Conservation (phyloP, 2,888 invertebrate genomes). For the Chydorus sphaericus region DNA sequence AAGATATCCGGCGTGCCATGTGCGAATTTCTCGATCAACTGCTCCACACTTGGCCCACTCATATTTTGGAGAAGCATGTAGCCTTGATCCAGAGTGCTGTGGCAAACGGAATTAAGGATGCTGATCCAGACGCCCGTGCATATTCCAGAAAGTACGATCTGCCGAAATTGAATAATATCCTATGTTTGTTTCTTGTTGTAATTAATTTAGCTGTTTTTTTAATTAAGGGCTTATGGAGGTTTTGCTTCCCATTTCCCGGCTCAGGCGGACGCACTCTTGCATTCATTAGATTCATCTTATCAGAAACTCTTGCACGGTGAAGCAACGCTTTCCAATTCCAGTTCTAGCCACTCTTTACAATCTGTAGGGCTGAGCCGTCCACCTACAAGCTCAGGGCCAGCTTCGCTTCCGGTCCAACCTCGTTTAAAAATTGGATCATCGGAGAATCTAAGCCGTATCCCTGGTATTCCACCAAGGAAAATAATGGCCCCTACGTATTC, state of each 20-base stretch:
- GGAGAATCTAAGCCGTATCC: constrained; percentile 23
- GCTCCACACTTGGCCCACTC: constrained; percentile 73
- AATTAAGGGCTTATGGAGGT: constrained; percentile 66
- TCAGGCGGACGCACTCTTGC: constrained; percentile 68
- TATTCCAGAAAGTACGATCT: constrained; percentile 57
- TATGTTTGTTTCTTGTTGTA: background rate
- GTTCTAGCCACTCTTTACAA: constrained; percentile 24
- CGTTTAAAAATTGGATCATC: constrained; percentile 20
- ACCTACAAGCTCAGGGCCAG: constrained; percentile 17
- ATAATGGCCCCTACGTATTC: background rate
- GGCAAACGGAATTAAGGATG: constrained; percentile 75
- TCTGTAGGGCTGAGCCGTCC: constrained; percentile 1
- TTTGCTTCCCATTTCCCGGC: constrained; percentile 82
- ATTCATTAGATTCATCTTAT: constrained; percentile 63
- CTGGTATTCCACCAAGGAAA: constrained; percentile 7
- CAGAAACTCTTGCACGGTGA: constrained; percentile 49
- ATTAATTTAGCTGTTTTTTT: background rate
- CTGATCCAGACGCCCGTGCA: constrained; percentile 76
- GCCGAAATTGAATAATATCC: background rate
- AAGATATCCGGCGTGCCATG: constrained; percentile 64
- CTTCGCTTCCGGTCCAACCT: constrained; percentile 17
- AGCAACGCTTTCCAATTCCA: constrained; percentile 24
- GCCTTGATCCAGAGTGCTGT: constrained; percentile 64
- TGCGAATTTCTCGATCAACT: constrained; percentile 73
- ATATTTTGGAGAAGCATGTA: constrained; percentile 66